Base-by-base conservation (phyloP, 2,888 invertebrate species). In the Hirtodrosophila alboralis region DNA sequence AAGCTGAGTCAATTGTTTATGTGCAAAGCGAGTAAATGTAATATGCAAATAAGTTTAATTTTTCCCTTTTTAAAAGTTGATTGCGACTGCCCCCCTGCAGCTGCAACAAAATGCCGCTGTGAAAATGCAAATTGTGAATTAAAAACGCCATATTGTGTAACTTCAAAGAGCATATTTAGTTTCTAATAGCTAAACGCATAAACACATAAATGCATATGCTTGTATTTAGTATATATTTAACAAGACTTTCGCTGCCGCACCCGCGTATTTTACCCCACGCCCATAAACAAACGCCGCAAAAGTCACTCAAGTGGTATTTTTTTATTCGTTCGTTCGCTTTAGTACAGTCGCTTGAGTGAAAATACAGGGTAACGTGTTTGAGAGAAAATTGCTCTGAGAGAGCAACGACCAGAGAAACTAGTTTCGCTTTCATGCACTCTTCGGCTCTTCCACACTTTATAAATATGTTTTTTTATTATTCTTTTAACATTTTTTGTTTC, bases 301-400 rank as follows among this genome's bases (percentile, higher is more conserved):
- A 71, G 43, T 52, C 66, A 62, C 79, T 81, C 80, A 49, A 49
- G 12, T 45, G 34, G 36, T 4, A 6, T 30, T 36, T 38, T 57
- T 71, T 74, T 63, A 65, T 59, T 54, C 40, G 28, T 74, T 73
- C 73, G 65, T 73, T 58, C 78, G 74, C 85, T 84, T 84, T 84
- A 84, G 83, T 84, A 84, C 83, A 84, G 83, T 84, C 84, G 62
- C 81, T 81, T 83, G 84, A 84, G 81, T 77, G 74, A 3, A 73
- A 73, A 26, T 16, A 26, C 45, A 58, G 48, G 44, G 34, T 47
- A 47, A 53, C 27, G 12, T 41, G 44, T 23, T 30, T 33, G 30
- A n/a, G n/a, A n/a, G n/a, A n/a, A n/a, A 18, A 27, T 33, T 14
- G 40, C 54, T 56, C 48, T 60, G 30, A 48, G 51, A 44, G 45